Conservation (phyloP, 2,113 vertebrate species). For the Pipa parva region DNA sequence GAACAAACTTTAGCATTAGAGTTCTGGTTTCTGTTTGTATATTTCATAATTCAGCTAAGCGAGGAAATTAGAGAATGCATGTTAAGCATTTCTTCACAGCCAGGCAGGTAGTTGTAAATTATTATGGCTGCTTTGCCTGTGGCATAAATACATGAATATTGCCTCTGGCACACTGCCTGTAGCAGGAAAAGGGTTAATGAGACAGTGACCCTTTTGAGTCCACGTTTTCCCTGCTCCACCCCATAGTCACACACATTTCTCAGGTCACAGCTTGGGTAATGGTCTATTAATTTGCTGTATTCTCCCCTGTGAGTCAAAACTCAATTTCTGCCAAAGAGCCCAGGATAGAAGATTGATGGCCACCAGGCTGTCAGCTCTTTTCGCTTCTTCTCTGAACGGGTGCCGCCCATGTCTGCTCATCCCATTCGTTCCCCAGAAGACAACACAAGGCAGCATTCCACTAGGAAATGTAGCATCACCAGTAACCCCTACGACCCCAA, state of each 20-base stretch:
- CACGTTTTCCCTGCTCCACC: slow-evolving; percentile 48
- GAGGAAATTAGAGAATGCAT: no score
- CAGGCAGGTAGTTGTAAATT: no score
- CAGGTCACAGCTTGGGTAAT: slow-evolving; percentile 98
- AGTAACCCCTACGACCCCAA: neutral
- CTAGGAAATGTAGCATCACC: slow-evolving; percentile 18
- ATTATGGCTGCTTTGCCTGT: no score
- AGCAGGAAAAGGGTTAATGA: slow-evolving; percentile 5
- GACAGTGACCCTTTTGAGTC: neutral
- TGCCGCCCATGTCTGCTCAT: neutral
- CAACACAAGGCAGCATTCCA: neutral
- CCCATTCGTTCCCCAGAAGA: neutral
- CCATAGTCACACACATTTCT: slow-evolving; percentile 77
- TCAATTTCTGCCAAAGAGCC: slow-evolving; percentile 80
- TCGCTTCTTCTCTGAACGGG: slow-evolving; percentile 3
- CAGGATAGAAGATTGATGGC: slow-evolving; percentile 91
- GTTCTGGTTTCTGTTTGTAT: no score
- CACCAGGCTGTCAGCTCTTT: slow-evolving; percentile 81
- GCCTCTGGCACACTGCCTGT: no score
- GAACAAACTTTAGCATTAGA: no score
- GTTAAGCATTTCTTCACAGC: no score
- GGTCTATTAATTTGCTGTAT: slow-evolving; percentile 98
- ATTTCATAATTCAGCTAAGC: no score
- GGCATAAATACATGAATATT: no score
- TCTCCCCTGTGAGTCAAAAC: slow-evolving; percentile 88